Evolutionary conservation across 1,140 invertebrate species (phyloP).

Genomic region (Batillaria attramentaria): DNA sequence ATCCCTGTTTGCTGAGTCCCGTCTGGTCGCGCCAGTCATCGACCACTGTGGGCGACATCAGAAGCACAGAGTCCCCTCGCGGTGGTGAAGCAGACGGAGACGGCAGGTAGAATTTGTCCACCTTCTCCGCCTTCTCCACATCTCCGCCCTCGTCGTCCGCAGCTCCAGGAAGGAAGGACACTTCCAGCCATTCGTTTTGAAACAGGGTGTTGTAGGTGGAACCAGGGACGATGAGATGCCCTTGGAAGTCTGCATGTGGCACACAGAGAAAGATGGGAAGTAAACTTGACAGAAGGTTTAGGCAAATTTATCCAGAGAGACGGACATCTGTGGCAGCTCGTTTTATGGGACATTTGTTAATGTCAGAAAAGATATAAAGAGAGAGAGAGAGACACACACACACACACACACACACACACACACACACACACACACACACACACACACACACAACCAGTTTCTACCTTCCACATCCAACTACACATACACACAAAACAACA

Average conservation of each 20-base stretch:
- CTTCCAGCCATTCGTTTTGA: constrained; percentile 68
- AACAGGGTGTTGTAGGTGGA: constrained; percentile 59
- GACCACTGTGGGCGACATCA: constrained; percentile 18
- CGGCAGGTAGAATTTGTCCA: constrained; percentile 25
- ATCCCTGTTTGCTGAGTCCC: constrained; percentile 51
- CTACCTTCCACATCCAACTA: no score
- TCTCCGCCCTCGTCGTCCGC: constrained; percentile 24
- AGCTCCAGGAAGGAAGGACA: constrained; percentile 44
- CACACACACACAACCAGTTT: no score
- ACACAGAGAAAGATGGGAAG: no score
- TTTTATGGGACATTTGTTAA: no score
- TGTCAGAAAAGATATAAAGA: no score
- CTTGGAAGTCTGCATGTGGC: no score
- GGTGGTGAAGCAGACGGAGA: constrained; percentile 16
- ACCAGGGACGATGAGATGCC: constrained; percentile 36
- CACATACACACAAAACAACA: no score
- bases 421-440: neutral
- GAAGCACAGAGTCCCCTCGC: neutral
- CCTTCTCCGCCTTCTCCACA: constrained; percentile 35
- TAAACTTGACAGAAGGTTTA: no score
- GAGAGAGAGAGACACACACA: neutral
- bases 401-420: neutral
- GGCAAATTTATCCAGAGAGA: no score
- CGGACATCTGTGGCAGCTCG: no score
- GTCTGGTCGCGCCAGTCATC: constrained; percentile 60